Evolutionary conservation across 2,113 vertebrate genomes (phyloP).

Genomic region (Barbus barbus): DNA sequence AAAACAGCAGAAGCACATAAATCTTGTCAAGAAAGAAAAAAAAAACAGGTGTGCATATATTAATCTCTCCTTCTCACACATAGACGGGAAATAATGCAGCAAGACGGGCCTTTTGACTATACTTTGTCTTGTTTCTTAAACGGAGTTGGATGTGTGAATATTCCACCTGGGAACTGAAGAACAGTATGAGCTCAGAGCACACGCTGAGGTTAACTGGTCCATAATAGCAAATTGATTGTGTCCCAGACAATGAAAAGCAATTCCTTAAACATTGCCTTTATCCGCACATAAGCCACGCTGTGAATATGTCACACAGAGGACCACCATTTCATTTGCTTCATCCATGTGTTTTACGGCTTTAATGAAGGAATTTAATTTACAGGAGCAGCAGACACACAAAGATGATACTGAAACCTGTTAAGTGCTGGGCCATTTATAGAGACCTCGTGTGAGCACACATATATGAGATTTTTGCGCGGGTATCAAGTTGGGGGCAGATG

Average conservation of each 20-base stretch:
- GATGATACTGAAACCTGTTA: slow-evolving; percentile 29
- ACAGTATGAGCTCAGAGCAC: slow-evolving; percentile 39
- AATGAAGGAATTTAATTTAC: slow-evolving; percentile 53
- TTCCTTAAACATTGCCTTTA: slow-evolving; percentile 45
- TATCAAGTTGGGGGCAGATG: slow-evolving; percentile 35
- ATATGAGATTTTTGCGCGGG: background rate
- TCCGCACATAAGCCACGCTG: slow-evolving; percentile 46
- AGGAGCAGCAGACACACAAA: slow-evolving; percentile 36
- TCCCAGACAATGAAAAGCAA: slow-evolving; percentile 55
- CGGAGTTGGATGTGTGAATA: slow-evolving; percentile 35
- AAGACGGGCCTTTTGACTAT: slow-evolving; percentile 1
- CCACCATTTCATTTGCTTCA: slow-evolving; percentile 46
- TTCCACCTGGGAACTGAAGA: slow-evolving; percentile 43
- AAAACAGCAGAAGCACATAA: slow-evolving; percentile 38
- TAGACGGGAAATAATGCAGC: background rate
- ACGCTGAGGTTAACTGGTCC: slow-evolving; percentile 53
- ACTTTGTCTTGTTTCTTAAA: slow-evolving; percentile 36
- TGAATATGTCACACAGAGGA: slow-evolving; percentile 55
- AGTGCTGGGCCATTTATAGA: slow-evolving; percentile 25
- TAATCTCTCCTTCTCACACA: slow-evolving; percentile 24
- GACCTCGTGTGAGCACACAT: slow-evolving; percentile 11
- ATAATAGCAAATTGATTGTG: slow-evolving; percentile 61
- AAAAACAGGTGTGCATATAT: slow-evolving; percentile 33
- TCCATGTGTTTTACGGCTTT: slow-evolving; percentile 28
- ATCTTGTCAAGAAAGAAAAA: slow-evolving; percentile 35